Evolutionary conservation across 2,797 vertebrate genomes (phyloP), one percentile per base, ranked within the genome.

Genomic region (Poeciliopsis presidionis): DNA sequence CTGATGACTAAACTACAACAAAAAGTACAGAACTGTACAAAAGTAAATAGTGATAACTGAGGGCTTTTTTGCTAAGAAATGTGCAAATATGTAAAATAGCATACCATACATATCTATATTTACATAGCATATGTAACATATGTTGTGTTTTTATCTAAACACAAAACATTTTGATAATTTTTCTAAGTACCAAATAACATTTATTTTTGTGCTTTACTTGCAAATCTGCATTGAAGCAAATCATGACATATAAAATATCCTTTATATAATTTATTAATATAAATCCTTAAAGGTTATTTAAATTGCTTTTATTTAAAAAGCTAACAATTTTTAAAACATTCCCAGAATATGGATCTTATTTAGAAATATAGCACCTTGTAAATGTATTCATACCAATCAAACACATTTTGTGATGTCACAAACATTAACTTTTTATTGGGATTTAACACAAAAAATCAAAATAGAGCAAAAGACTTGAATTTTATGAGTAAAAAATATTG

Each of bases 101-200:
- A 83, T 86, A 89, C 86, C 0, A 73, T 49, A 55, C 87, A 81
- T 85, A 77, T 85, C 73, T 83, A 25, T 89, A 90, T 90, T 85
- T 90, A 91, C 88, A 91, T n/a, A 30, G 59, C 12, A 39, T 30
- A 45, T 80, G 33, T 33, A 33, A 33, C 33, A 33, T 33, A 33
- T 33, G 33, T 33, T 33, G 33, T 33, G 33, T 20, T 45, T 70
- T 28, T 2, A 43, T 43, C 33, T 9, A 39, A 36, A 39, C 61
- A 39, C 61, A 43, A 14, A 41, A n/a, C 36, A 43, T 67, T 22
- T 25, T 67, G 9, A 41, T 2, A 25, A 25, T 41, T 8, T 67
- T 67, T 39, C 7, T 41, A 67, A 41, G 36, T 39, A 39, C 36
- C 39, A 65, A 22, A 63, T 36, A 65, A 22, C 9, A 7, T 30